phyloP scores from a whole-genome alignment of 2,797 vertebrate species.

The Cyclura pinguis region DNA sequence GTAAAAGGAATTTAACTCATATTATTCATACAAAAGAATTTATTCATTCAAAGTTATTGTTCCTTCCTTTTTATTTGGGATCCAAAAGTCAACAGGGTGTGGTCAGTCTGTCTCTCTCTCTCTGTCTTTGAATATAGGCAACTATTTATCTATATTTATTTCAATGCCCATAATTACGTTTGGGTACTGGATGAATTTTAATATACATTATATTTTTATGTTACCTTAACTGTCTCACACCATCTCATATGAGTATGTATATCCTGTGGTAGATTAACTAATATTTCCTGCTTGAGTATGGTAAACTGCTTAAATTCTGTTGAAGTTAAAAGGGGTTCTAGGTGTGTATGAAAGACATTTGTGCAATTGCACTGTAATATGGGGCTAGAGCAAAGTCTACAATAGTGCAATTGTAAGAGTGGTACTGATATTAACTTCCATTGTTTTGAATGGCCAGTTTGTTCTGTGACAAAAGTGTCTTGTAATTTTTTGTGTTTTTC shows the following conservation, averaged over 20 bases:
- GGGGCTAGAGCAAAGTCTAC: not conserved
- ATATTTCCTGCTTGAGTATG: not conserved
- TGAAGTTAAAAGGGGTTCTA: not conserved
- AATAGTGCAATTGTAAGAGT: not conserved
- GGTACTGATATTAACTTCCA: not conserved
- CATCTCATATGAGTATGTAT: conserved; percentile 10
- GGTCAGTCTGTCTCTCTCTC: not conserved
- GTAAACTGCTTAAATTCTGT: not conserved
- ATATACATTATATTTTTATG: not conserved
- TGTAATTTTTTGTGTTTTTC: not conserved
- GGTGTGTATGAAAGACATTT: not conserved
- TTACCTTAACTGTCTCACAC: not conserved
- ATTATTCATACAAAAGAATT: not conserved
- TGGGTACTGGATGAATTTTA: not conserved
- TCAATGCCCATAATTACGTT: not conserved
- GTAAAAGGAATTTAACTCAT: not conserved
- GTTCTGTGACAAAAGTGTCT: not conserved
- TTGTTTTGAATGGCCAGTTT: conserved; percentile 4
- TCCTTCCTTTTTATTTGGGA: not conserved
- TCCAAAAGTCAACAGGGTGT: not conserved
- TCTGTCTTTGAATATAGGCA: conserved; percentile 7
- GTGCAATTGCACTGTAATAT: not conserved
- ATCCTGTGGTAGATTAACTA: not conserved
- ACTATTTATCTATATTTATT: not conserved
- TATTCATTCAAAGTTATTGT: conserved; percentile 28